Evolutionary conservation across 2,113 vertebrate genomes (phyloP).

Genomic region (Mustelus asterias): DNA sequence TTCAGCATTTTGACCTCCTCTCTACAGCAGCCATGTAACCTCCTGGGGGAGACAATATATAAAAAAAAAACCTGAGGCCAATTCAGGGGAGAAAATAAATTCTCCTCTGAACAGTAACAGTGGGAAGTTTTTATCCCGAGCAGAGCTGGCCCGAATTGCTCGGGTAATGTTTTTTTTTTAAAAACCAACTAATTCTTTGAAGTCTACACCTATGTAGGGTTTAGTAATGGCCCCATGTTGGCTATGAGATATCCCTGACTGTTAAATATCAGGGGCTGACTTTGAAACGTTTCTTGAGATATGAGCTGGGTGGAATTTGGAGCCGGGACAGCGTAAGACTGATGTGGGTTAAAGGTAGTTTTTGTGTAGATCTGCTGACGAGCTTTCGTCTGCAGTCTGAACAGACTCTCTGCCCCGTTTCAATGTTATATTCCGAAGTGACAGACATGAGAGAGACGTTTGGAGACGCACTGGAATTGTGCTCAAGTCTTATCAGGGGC

Average conservation of each 20-base stretch:
- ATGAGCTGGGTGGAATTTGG: not conserved
- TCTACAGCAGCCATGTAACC: not conserved
- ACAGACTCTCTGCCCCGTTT: not conserved
- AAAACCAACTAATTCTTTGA: not conserved
- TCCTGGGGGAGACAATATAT: not conserved
- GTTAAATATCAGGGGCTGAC: not conserved
- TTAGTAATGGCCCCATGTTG: not conserved
- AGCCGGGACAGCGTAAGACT: not conserved
- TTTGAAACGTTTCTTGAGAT: slow-evolving; percentile 4
- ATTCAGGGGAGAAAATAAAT: not conserved
- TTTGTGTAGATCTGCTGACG: not conserved
- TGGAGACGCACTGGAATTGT: not conserved
- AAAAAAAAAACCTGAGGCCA: not conserved
- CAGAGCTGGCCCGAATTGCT: not conserved
- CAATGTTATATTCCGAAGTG: not conserved
- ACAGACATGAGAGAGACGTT: not conserved
- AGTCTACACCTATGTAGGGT: not conserved
- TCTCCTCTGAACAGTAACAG: not conserved
- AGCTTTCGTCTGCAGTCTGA: not conserved
- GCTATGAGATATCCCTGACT: not conserved
- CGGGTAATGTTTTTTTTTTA: not conserved
- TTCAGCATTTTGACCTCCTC: not conserved
- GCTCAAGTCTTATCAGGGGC: slow-evolving; percentile 6
- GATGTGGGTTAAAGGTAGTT: slow-evolving; percentile 7
- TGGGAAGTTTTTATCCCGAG: not conserved